A percentile compares a stretch with the other conserved stretches of the same genome.
Conservation (phyloP, 2,888 invertebrate species). For the Aelia acuminata region DNA sequence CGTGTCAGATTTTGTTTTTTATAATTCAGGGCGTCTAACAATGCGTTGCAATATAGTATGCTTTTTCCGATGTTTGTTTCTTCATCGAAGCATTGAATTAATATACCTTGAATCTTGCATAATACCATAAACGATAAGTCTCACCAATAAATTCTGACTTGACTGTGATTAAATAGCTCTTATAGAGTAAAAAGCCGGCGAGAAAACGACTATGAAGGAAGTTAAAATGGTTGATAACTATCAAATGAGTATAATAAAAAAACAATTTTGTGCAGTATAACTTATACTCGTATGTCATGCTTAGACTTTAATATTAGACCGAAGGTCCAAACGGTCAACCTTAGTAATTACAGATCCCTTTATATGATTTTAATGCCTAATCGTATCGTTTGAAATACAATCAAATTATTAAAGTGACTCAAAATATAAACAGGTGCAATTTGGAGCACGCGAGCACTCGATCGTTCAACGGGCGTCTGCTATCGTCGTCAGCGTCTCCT, state of each 20-base stretch:
- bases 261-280: not conserved
- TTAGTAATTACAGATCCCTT: slow-evolving; percentile 7
- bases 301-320: not conserved
- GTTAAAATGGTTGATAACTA: not conserved
- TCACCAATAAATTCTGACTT: too few relatives aligned
- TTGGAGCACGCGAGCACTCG: slow-evolving; percentile 6
- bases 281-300: slow-evolving; percentile 15
- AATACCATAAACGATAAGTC: too few relatives aligned
- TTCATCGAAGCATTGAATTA: too few relatives aligned
- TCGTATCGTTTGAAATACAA: slow-evolving; percentile 29
- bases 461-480: slow-evolving; percentile 27
- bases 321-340: not conserved
- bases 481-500: not conserved
- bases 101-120: too few relatives aligned
- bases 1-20: too few relatives aligned
- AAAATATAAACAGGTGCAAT: slow-evolving; percentile 35
- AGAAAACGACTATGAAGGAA: not conserved
- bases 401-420: slow-evolving; percentile 35
- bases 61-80: too few relatives aligned
- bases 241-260: slow-evolving; percentile 2
- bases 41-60: too few relatives aligned
- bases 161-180: not conserved
- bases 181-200: not conserved
- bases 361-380: slow-evolving; percentile 8
- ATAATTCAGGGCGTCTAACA: too few relatives aligned